These are phyloP conservation scores for Anabas testudineus DNA, from an alignment of 2,797 vertebrate genomes.

Conservation along the genomic window DNA sequence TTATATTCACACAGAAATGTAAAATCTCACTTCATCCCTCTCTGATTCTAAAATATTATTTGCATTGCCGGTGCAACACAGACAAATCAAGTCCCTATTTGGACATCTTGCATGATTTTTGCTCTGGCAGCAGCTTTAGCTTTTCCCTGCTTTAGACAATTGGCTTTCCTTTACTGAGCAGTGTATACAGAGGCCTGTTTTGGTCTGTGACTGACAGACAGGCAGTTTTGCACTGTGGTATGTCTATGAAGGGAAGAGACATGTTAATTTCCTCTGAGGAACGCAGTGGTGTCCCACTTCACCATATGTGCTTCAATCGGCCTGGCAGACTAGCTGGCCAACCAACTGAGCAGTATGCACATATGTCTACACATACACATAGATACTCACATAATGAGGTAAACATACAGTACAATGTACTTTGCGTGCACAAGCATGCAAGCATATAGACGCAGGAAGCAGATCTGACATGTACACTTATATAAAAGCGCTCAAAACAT, in stretches of 20 bases:
- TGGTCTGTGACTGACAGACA: constrained; percentile 11
- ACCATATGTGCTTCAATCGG: constrained; percentile 44
- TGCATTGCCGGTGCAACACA: not conserved
- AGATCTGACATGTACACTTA: not conserved
- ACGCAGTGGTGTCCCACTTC: constrained; percentile 35
- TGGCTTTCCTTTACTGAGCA: not conserved
- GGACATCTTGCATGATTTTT: constrained; percentile 11
- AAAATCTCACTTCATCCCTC: constrained; percentile 14
- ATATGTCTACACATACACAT: constrained; percentile 11
- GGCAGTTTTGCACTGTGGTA: constrained; percentile 2
- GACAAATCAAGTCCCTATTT: constrained; percentile 5
- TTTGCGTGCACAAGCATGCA: not conserved
- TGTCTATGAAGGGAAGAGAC: constrained; percentile 53
- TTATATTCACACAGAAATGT: constrained; percentile 4
- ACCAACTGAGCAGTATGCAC: constrained; percentile 16
- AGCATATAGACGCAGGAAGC: not conserved
- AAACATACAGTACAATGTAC: not conserved
- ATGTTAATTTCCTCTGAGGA: constrained; percentile 68
- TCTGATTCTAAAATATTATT: constrained; percentile 12
- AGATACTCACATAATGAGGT: not conserved
- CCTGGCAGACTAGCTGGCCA: constrained; percentile 6
- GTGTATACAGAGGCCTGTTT: constrained; percentile 1
- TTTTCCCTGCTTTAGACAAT: constrained; percentile 32
- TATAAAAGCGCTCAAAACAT: constrained; percentile 10
- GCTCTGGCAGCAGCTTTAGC: constrained; percentile 32